phyloP scores from a whole-genome alignment of 2,113 vertebrate species.

The Sylvietta virens region DNA sequence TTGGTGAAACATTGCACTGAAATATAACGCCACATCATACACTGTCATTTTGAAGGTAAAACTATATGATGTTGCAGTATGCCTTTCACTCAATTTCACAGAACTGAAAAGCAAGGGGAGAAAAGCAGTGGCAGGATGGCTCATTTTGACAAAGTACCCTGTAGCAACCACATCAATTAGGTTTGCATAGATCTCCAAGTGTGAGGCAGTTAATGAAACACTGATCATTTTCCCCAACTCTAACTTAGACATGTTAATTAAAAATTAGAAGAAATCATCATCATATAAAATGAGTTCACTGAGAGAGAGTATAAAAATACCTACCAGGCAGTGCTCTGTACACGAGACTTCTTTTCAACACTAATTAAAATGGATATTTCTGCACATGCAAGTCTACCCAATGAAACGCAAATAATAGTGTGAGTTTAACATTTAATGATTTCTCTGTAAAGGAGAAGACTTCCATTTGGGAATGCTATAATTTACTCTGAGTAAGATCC shows the following conservation, averaged over 20 bases:
- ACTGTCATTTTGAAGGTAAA: background rate
- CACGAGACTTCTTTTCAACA: constrained; percentile 11
- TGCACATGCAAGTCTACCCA: constrained; percentile 29
- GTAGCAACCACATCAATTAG: constrained; percentile 42
- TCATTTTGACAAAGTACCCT: constrained; percentile 28
- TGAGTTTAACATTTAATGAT: constrained; percentile 60
- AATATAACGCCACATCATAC: background rate
- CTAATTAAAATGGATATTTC: constrained; percentile 65
- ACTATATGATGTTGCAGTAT: background rate
- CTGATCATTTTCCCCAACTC: constrained; percentile 52
- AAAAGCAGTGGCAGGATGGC: background rate
- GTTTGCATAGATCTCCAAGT: constrained; percentile 50
- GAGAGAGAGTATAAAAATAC: constrained; percentile 51
- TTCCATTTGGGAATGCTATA: constrained; percentile 55
- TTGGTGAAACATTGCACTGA: background rate
- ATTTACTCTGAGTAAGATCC: constrained; percentile 51
- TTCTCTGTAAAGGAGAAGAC: constrained; percentile 44
- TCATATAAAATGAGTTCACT: constrained; percentile 52
- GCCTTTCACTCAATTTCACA: background rate
- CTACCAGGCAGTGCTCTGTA: constrained; percentile 50
- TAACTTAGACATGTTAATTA: constrained; percentile 64
- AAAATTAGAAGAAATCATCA: constrained; percentile 68
- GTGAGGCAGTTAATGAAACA: constrained; percentile 56
- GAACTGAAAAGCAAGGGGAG: background rate
- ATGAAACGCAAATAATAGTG: constrained; percentile 57